A percentile compares a stretch with the other conserved stretches of the same genome.
Conservation (phyloP, 1,140 invertebrate species). For the Procambarus clarkii region DNA sequence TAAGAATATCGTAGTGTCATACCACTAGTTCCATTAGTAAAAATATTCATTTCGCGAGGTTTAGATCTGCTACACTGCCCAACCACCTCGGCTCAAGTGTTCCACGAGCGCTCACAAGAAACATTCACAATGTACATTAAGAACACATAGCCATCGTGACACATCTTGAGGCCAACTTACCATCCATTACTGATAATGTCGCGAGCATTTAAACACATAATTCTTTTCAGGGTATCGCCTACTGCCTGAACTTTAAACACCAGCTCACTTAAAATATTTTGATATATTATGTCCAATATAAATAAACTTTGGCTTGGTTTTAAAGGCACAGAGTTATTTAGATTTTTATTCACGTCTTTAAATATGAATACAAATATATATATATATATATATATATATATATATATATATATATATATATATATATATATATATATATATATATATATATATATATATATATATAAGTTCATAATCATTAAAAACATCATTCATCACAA, state of each 20-base stretch:
- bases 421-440: background rate
- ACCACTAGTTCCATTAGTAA: too few species aligned
- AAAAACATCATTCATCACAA: too few species aligned
- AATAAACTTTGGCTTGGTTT: too few species aligned
- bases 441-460: too few species aligned
- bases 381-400: background rate
- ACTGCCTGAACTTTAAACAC: background rate
- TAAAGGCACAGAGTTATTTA: too few species aligned
- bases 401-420: conserved; percentile 2
- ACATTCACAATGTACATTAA: background rate
- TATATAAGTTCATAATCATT: too few species aligned
- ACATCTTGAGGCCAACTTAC: background rate
- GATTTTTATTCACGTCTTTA: background rate
- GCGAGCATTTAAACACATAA: background rate
- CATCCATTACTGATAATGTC: background rate
- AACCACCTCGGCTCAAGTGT: background rate
- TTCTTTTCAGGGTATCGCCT: background rate
- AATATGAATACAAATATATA: background rate
- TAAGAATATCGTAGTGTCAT: too few species aligned
- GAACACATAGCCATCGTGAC: background rate
- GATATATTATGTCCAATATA: background rate
- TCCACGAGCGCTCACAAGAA: background rate
- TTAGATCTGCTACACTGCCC: too few species aligned
- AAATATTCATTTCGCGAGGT: too few species aligned
- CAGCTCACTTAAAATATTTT: background rate